Percentiles rank a stretch among this genome's conserved stretches.
phyloP scores from a whole-genome alignment of 1,140 invertebrate species.

The Formica selysi region DNA sequence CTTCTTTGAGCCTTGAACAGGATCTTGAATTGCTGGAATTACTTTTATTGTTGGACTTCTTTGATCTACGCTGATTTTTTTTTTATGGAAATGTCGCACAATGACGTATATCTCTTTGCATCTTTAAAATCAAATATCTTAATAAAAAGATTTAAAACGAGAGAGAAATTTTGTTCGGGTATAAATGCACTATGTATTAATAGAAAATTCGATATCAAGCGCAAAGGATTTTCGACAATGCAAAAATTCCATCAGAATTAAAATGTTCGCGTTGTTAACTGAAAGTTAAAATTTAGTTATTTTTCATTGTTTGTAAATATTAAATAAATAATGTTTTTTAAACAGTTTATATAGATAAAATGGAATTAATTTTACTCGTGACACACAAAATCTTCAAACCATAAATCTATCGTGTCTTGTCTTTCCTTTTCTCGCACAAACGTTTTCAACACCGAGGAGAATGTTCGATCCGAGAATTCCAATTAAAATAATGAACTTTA shows the following conservation, averaged over 20 bases:
- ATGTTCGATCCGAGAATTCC: conserved; percentile 40
- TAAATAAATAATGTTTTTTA: too few species aligned
- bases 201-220: background rate
- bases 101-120: background rate
- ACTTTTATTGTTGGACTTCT: background rate
- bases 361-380: background rate
- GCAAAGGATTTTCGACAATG: background rate
- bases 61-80: background rate
- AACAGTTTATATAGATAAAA: background rate
- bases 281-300: background rate
- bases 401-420: background rate
- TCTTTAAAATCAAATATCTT: conserved; percentile 1
- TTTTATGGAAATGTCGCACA: background rate
- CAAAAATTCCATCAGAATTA: background rate
- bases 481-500: conserved; percentile 55
- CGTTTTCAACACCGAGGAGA: conserved; percentile 13
- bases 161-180: background rate
- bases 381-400: background rate
- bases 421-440: background rate
- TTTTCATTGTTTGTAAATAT: too few species aligned
- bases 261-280: background rate
- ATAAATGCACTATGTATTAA: background rate
- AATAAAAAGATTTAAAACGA: background rate
- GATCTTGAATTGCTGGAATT: background rate
- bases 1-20: background rate